phyloP scores from a whole-genome alignment of 1,140 invertebrate species.

The Meteorus sp. region DNA sequence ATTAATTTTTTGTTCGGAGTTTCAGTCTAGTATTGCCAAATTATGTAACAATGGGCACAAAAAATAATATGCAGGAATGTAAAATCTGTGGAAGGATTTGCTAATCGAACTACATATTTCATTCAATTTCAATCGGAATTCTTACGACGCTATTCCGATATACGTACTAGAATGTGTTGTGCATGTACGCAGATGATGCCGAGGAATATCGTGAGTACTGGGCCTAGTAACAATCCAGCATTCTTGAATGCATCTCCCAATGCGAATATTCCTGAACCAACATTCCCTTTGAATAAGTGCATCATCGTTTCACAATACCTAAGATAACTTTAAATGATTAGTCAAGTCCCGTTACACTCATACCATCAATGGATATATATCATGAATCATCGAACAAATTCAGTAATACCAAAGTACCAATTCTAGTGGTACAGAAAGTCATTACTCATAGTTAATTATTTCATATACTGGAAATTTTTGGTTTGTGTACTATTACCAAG shows the following conservation, averaged over 20 bases:
- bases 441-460: no score
- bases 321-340: conserved; percentile 31
- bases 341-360: not conserved
- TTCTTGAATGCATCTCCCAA: conserved; percentile 78
- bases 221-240: conserved; percentile 69
- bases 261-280: conserved; percentile 75
- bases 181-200: conserved; percentile 73
- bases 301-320: conserved; percentile 74
- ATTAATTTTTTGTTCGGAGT: no score
- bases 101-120: conserved; percentile 2
- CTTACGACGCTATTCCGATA: not conserved
- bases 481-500: no score
- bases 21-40: no score
- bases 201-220: conserved; percentile 67
- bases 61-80: not conserved
- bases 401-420: no score
- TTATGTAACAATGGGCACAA: not conserved
- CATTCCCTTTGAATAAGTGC: conserved; percentile 76
- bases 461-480: no score
- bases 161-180: conserved; percentile 71
- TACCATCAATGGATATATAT: no score
- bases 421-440: no score
- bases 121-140: not conserved
- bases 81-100: not conserved
- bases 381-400: no score